A percentile compares a stretch with the other conserved stretches of the same genome.
phyloP scores from a whole-genome alignment of 2,113 vertebrate genomes.

The Elgaria multicarinata region DNA sequence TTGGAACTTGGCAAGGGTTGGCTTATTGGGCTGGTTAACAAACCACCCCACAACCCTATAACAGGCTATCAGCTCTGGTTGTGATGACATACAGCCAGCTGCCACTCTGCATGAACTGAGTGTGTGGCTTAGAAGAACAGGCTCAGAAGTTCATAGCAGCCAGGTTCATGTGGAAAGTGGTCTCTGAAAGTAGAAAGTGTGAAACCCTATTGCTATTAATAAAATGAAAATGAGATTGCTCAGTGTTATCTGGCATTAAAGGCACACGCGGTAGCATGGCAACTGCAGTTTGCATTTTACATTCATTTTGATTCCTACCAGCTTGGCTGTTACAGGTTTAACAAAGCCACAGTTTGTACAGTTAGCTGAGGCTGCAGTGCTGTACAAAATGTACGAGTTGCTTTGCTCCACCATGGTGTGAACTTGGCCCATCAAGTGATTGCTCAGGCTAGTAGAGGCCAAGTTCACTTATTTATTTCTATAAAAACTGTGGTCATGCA shows the following conservation, averaged over 20 bases:
- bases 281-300: background rate
- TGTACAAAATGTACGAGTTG: background rate
- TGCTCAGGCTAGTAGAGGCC: no score
- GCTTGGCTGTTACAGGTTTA: background rate
- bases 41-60: no score
- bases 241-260: background rate
- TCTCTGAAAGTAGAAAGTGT: background rate
- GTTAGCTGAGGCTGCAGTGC: background rate
- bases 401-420: background rate
- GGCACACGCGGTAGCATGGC: background rate
- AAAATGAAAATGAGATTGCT: background rate
- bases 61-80: no score
- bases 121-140: background rate
- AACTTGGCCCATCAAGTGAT: background rate
- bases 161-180: background rate
- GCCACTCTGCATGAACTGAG: background rate
- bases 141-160: background rate
- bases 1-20: no score
- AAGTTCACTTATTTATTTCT: background rate
- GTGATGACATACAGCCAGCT: no score
- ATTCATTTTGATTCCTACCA: background rate
- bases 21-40: no score
- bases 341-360: background rate
- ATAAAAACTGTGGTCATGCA: background rate
- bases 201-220: background rate